Conservation (phyloP, 2,888 invertebrate species). For the Platynereis dumerilii region DNA sequence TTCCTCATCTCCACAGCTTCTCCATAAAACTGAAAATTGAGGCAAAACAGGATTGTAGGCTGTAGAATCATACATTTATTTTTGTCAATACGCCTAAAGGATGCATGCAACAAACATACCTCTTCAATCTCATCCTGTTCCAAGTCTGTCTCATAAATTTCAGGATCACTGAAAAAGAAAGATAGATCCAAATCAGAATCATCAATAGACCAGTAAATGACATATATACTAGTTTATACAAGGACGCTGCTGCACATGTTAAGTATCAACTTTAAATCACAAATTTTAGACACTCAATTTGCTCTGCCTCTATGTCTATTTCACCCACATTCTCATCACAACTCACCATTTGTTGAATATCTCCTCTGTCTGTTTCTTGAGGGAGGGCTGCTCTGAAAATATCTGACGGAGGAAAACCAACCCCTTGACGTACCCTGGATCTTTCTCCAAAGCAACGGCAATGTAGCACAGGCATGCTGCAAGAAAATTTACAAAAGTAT, state of each 20-base stretch:
- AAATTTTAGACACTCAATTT: too few relatives aligned
- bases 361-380: conserved; percentile 65
- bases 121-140: conserved; percentile 52
- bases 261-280: too few relatives aligned
- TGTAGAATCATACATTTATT: too few relatives aligned
- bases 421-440: conserved; percentile 78
- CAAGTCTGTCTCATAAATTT: conserved; percentile 43
- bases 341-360: conserved; percentile 35
- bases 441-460: conserved; percentile 74
- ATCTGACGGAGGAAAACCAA: conserved; percentile 77
- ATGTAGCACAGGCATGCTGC: conserved; percentile 79
- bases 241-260: too few relatives aligned
- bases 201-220: too few relatives aligned
- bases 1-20: conserved; percentile 57
- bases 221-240: too few relatives aligned
- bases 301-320: too few relatives aligned
- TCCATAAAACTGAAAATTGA: conserved; percentile 54
- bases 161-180: conserved; percentile 54
- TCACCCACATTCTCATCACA: too few relatives aligned
- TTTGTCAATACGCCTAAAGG: too few relatives aligned
- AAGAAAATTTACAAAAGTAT: conserved; percentile 14
- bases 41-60: too few relatives aligned
- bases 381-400: conserved; percentile 73
- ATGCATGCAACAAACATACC: too few relatives aligned
- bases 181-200: too few relatives aligned